Percentiles rank a stretch among this genome's conserved stretches.
phyloP scores from a whole-genome alignment of 2,113 vertebrate genomes.

The Chloebia gouldiae region DNA sequence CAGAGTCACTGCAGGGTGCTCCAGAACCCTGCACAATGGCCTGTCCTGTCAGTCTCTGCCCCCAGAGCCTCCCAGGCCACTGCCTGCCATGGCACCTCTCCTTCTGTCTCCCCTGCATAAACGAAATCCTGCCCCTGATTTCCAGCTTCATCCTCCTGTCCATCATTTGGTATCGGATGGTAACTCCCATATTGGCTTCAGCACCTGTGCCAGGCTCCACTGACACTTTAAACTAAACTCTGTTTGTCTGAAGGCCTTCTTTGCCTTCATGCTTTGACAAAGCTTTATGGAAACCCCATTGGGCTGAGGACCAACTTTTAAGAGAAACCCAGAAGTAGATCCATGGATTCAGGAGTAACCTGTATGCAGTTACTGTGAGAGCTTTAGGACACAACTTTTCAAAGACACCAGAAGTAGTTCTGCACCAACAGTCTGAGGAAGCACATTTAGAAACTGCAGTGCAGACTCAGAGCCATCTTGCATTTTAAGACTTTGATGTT shows the following conservation, averaged over 20 bases:
- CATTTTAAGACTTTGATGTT: not conserved
- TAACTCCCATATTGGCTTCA: rapidly evolving
- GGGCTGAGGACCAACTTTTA: not conserved
- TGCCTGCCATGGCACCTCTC: rapidly evolving
- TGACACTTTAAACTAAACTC: not conserved
- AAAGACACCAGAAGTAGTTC: not conserved
- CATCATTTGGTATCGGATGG: rapidly evolving
- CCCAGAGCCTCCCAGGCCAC: not conserved
- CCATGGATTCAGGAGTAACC: not conserved
- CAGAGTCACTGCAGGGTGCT: not conserved
- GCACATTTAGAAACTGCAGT: not conserved
- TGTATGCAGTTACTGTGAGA: not conserved
- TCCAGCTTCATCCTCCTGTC: not conserved
- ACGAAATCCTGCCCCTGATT: not conserved
- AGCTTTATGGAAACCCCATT: not conserved
- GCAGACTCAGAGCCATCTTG: not conserved
- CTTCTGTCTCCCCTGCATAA: not conserved
- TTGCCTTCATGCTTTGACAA: not conserved
- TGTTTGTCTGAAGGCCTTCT: not conserved
- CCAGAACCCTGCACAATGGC: not conserved
- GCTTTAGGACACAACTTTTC: not conserved
- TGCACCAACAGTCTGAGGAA: not conserved
- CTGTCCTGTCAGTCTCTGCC: rapidly evolving
- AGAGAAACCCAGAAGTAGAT: not conserved
- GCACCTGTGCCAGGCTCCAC: not conserved